These are phyloP conservation scores for Enteromius unitaeniatus DNA, from an alignment of 2,797 vertebrate species.

Conservation along the genomic window DNA sequence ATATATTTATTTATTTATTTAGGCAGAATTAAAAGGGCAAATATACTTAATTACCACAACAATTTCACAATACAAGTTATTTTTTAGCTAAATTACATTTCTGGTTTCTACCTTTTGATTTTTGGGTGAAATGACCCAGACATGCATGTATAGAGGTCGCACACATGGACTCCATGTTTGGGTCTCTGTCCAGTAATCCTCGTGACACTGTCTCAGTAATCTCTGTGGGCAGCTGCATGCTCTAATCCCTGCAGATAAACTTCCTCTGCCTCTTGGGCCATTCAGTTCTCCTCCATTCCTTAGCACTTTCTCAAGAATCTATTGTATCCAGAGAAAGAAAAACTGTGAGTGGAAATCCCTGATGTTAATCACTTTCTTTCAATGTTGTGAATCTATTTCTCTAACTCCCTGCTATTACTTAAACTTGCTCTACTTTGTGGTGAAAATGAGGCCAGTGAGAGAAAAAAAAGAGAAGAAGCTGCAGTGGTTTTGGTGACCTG, in stretches of 20 bases:
- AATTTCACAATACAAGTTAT: neutral
- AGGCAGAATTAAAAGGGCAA: neutral
- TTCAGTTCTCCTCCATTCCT: constrained; percentile 16
- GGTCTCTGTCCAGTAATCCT: constrained; percentile 53
- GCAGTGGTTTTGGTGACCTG: constrained; percentile 41
- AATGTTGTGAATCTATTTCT: constrained; percentile 43
- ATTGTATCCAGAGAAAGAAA: constrained; percentile 25
- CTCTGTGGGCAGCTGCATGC: constrained; percentile 52
- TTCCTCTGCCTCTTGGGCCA: constrained; percentile 26
- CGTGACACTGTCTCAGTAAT: constrained; percentile 53
- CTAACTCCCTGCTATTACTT: constrained; percentile 39
- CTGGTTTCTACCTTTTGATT: neutral
- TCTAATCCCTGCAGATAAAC: constrained; percentile 58
- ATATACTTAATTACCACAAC: neutral
- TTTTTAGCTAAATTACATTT: neutral
- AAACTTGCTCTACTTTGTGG: constrained; percentile 53
- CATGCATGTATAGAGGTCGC: constrained; percentile 5
- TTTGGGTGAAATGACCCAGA: neutral
- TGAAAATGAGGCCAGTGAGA: constrained; percentile 49
- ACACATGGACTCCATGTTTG: constrained; percentile 21
- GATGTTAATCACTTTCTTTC: constrained; percentile 50
- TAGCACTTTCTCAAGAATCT: constrained; percentile 10
- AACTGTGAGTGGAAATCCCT: constrained; percentile 44
- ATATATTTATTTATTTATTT: too few relatives aligned
- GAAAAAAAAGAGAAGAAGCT: neutral